Base-by-base conservation (phyloP, 2,888 invertebrate species). In the Glyphotaelius pellucidus region DNA sequence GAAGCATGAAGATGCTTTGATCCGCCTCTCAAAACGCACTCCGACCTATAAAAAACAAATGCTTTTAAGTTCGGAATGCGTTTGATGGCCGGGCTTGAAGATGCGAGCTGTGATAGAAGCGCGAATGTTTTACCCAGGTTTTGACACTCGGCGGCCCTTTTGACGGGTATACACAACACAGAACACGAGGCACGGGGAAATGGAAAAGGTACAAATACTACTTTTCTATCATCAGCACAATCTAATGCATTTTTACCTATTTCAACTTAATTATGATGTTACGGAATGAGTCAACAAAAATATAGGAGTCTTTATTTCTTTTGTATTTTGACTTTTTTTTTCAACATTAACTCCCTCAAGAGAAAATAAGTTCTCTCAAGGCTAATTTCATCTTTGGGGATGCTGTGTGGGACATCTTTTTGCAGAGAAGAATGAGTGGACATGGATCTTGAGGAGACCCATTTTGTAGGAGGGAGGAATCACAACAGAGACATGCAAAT, bases 71-170 rank as follows among this genome's bases (percentile, higher is more conserved):
- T 35, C 31, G 83, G 83, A 83, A 83, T 32, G 83, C 83, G 83
- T 83, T 35, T 35, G 83, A 35, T 35, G 83, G 35, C 25, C 25
- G 83, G 35, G 19, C 19, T 35, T 38, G 83, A 35, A 67, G 67
- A 67, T 67, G 67, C 67, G 67, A 67, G 25, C 9, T 67, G 25
- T 25, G 83, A 83, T 83, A 83, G 35, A 83, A 83, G 83, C 83
- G 83, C 83, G 83, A 83, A 83, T 83, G 83, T 83, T 35, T 83
- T 38, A 83, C 83, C 83, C 19, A 11, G 35, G 83, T 83, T 83
- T 83, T 83, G 83, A 83, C 83, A 83, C 83, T 83, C 25, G 83
- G 83, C 83, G 83, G 83, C 83, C 83, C 83, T 83, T 83, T 83
- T 83, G 83, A 83, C 35, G 35, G 83, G n/a, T 9, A n/a, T 67